phyloP scores from a whole-genome alignment of 2,113 vertebrate species.

The Melospiza georgiana region DNA sequence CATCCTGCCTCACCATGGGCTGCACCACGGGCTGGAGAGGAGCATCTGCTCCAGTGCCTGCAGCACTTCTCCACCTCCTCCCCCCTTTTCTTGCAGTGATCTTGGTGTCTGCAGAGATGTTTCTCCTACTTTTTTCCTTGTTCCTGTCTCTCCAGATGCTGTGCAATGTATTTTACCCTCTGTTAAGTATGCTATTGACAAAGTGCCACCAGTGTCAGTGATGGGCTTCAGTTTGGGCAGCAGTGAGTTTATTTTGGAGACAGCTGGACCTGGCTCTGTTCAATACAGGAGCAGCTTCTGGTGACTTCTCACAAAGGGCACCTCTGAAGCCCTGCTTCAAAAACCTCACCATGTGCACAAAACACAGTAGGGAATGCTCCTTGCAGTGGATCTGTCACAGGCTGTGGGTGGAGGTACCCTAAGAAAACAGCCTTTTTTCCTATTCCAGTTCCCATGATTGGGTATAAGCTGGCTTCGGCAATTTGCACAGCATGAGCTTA shows the following conservation, averaged over 20 bases:
- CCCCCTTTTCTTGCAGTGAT: rapidly evolving
- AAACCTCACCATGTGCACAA: background rate
- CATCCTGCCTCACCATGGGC: background rate
- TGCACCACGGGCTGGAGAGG: background rate
- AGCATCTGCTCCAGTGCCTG: background rate
- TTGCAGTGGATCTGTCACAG: background rate
- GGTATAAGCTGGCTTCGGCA: conserved; percentile 23
- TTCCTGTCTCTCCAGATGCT: background rate
- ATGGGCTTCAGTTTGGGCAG: background rate
- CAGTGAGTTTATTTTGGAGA: background rate
- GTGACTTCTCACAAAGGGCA: background rate
- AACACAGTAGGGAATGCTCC: background rate
- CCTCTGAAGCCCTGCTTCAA: background rate
- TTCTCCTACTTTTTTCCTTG: background rate
- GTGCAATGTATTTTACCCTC: background rate
- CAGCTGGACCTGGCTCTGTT: background rate
- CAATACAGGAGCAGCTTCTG: background rate
- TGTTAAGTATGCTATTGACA: background rate
- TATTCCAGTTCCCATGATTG: background rate
- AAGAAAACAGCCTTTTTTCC: background rate
- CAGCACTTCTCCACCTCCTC: background rate
- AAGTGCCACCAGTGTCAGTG: background rate
- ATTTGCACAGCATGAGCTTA: conserved; percentile 30
- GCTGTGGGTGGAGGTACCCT: background rate
- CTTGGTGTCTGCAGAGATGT: background rate